Evolutionary conservation across 2,797 vertebrate genomes (phyloP).

Genomic region (Sebastes matsubarae): DNA sequence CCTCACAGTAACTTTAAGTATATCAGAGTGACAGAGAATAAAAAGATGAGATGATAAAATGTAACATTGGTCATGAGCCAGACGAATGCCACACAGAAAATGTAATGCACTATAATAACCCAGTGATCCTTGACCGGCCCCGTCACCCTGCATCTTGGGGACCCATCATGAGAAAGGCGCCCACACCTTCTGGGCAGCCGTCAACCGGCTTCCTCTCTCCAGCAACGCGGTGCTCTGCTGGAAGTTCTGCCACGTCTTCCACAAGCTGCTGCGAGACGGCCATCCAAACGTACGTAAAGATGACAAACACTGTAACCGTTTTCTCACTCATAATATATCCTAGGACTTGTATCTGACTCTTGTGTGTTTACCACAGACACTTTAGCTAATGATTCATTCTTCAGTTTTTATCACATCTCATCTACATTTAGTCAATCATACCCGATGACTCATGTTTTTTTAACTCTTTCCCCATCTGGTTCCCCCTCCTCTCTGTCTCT

Average conservation of each 20-base stretch:
- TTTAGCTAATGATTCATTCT: not conserved
- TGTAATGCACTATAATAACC: not conserved
- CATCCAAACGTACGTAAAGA: slow-evolving; percentile 90
- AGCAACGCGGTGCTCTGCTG: slow-evolving; percentile 98
- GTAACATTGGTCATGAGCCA: not conserved
- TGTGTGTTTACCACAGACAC: not conserved
- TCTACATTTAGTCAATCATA: not conserved
- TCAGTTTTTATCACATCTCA: not conserved
- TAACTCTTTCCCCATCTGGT: not conserved
- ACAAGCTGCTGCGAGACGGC: slow-evolving; percentile 96
- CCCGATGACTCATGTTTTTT: not conserved
- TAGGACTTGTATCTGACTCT: not conserved
- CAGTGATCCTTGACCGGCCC: slow-evolving; percentile 72
- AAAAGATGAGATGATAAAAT: not conserved
- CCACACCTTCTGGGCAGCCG: slow-evolving; percentile 95
- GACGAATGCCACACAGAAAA: not conserved
- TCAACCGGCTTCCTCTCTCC: slow-evolving; percentile 95
- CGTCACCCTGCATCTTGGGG: slow-evolving; percentile 94
- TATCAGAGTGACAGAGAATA: not conserved
- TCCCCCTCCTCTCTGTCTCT: slow-evolving; percentile 1
- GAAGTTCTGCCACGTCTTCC: slow-evolving; percentile 99
- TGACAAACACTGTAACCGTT: not conserved
- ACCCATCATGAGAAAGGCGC: slow-evolving; percentile 98
- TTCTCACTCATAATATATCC: not conserved
- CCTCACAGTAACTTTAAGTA: not conserved